Evolutionary conservation across 2,797 vertebrate genomes (phyloP).

Genomic region (Menidia menidia): DNA sequence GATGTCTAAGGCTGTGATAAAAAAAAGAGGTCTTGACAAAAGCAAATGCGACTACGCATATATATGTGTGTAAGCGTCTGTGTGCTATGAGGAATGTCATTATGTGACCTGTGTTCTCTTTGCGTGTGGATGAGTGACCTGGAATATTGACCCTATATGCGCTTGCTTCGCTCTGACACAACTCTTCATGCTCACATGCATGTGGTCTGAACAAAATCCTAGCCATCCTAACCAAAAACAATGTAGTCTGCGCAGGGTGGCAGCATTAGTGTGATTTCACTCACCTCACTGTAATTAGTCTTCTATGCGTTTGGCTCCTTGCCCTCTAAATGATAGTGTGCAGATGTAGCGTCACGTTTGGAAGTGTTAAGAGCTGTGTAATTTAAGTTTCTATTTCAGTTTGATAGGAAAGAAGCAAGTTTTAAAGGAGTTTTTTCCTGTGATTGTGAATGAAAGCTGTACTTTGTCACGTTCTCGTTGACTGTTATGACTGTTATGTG

Average conservation of each 20-base stretch:
- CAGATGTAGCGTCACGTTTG: constrained; percentile 26
- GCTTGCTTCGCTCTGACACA: constrained; percentile 36
- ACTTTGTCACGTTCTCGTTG: neutral
- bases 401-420: neutral
- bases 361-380: constrained; percentile 22
- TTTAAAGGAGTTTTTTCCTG: constrained; percentile 1
- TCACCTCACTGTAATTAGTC: constrained; percentile 64
- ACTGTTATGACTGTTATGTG: neutral
- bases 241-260: constrained; percentile 11
- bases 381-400: constrained; percentile 43
- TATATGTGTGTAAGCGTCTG: constrained; percentile 26
- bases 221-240: constrained; percentile 21
- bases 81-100: constrained; percentile 63
- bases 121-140: constrained; percentile 59
- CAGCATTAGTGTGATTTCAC: constrained; percentile 32
- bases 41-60: constrained; percentile 6
- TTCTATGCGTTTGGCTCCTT: constrained; percentile 43
- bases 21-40: constrained; percentile 34
- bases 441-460: neutral
- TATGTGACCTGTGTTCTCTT: constrained; percentile 54
- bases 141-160: constrained; percentile 43
- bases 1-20: constrained; percentile 33
- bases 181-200: constrained; percentile 20
- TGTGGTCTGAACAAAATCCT: constrained; percentile 20
- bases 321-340: constrained; percentile 63